A percentile compares a stretch with the other conserved stretches of the same genome.
phyloP scores from a whole-genome alignment of 2,113 vertebrate genomes.

The Centropristis striata region DNA sequence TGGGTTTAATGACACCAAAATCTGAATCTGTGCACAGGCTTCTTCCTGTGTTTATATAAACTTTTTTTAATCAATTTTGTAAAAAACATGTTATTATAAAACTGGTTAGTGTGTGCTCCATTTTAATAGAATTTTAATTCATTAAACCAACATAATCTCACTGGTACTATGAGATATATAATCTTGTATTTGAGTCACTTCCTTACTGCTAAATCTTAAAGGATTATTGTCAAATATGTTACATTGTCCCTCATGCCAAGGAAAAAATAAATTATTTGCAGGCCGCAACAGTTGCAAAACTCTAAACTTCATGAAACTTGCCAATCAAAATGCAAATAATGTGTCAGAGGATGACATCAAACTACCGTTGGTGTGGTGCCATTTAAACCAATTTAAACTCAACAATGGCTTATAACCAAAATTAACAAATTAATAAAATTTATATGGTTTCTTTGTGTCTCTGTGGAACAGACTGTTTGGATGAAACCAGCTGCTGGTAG shows the following conservation, averaged over 20 bases:
- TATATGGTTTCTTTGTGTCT: too few relatives aligned
- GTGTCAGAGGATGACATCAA: too few relatives aligned
- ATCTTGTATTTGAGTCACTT: neutral
- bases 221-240: neutral
- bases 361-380: too few relatives aligned
- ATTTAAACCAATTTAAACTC: too few relatives aligned
- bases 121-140: neutral
- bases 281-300: too few relatives aligned
- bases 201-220: neutral
- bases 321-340: too few relatives aligned
- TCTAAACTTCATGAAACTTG: too few relatives aligned
- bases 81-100: neutral
- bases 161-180: neutral
- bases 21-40: neutral
- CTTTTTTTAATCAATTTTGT: neutral
- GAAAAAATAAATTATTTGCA: too few relatives aligned
- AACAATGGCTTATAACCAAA: too few relatives aligned
- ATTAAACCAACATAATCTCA: neutral
- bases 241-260: neutral
- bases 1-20: neutral
- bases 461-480: too few relatives aligned
- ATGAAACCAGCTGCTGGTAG: too few relatives aligned
- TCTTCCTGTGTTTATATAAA: neutral
- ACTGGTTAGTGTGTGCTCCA: neutral
- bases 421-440: too few relatives aligned